These are phyloP conservation scores for Teleopsis dalmanni DNA, from an alignment of 1,140 invertebrate species.

Conservation along the genomic window DNA sequence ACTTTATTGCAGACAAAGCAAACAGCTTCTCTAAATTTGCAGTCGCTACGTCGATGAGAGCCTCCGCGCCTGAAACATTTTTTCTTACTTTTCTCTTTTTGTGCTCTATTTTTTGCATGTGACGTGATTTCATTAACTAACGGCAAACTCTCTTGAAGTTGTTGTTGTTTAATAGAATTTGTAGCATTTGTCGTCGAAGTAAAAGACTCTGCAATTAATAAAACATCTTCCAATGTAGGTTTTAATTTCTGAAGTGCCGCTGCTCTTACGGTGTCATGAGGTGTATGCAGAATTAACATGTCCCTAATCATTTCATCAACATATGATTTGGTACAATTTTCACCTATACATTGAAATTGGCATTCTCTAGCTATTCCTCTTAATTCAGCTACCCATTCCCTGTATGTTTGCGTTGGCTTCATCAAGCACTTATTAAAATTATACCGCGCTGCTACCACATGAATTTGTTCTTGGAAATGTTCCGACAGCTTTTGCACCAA, in stretches of 20 bases:
- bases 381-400: conserved; percentile 5
- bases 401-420: conserved; percentile 1
- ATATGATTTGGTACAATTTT: conserved; percentile 2
- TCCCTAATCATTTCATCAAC: conserved; percentile 9
- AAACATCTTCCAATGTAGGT: conserved; percentile 4
- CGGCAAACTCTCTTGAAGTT: too few species aligned
- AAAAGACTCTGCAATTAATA: neutral
- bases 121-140: too few species aligned
- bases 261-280: conserved; percentile 4
- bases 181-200: too few species aligned
- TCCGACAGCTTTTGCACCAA: neutral
- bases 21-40: too few species aligned
- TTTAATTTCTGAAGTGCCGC: conserved; percentile 3
- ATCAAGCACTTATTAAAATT: conserved; percentile 1
- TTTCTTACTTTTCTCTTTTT: too few species aligned
- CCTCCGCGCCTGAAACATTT: too few species aligned
- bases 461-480: neutral
- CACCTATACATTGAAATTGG: neutral
- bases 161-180: too few species aligned
- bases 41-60: too few species aligned
- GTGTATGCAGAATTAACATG: conserved; percentile 1
- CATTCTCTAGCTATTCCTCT: neutral
- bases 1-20: too few species aligned
- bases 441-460: neutral
- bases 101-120: too few species aligned